A percentile compares a stretch with the other conserved stretches of the same genome.
Conservation (phyloP, 2,113 vertebrate species). For the Australoheros scitulus region DNA sequence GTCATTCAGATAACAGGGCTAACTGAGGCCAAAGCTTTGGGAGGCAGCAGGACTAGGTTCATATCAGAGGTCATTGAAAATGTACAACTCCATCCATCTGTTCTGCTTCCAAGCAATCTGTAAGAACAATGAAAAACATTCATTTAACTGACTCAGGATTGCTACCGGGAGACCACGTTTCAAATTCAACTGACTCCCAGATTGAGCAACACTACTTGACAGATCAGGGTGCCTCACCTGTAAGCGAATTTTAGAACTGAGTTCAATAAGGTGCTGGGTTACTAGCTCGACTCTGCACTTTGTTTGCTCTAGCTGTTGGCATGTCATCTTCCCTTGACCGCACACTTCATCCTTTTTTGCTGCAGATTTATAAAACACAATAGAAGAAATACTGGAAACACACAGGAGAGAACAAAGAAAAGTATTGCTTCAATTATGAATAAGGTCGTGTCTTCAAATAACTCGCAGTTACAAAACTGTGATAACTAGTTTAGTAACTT, state of each 20-base stretch:
- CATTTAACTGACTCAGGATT: slow-evolving; percentile 15
- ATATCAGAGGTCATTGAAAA: slow-evolving; percentile 39
- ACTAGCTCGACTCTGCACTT: not conserved
- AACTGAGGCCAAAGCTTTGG: slow-evolving; percentile 31
- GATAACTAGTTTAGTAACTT: not conserved
- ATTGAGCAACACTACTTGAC: slow-evolving; percentile 34
- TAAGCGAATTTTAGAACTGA: slow-evolving; percentile 41
- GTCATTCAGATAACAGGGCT: slow-evolving; percentile 8
- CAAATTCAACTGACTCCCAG: slow-evolving; percentile 11
- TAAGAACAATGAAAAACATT: slow-evolving; percentile 39
- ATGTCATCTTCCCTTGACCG: not conserved
- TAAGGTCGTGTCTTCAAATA: no score
- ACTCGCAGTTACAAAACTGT: no score
- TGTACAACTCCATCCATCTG: slow-evolving; percentile 56
- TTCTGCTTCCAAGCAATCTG: slow-evolving; percentile 15
- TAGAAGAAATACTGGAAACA: not conserved
- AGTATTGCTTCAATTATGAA: slow-evolving; percentile 37
- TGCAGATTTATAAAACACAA: not conserved
- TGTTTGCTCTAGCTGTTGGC: not conserved
- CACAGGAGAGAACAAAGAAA: slow-evolving; percentile 14
- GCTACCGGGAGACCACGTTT: slow-evolving; percentile 16
- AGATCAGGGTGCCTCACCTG: slow-evolving; percentile 33
- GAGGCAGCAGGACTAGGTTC: not conserved
- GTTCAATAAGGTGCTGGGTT: not conserved
- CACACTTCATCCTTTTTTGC: not conserved